A percentile compares a stretch with the other conserved stretches of the same genome.
Evolutionary conservation across 2,113 vertebrate species (phyloP).

Genomic region (Cyanoderma ruficeps): DNA sequence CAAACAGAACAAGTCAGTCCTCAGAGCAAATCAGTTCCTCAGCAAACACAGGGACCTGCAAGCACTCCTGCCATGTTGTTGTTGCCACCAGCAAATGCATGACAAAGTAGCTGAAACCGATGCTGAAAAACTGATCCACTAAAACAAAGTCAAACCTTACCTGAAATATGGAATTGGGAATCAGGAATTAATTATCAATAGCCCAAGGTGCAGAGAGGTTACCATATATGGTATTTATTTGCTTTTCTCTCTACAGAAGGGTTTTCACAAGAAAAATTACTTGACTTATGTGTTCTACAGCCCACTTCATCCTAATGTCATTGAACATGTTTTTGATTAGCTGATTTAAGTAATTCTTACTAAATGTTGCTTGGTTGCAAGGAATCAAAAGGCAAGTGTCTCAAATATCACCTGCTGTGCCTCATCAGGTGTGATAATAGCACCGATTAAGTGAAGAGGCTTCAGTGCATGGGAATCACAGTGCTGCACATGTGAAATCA

Average conservation of each 20-base stretch:
- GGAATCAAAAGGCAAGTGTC: constrained; percentile 46
- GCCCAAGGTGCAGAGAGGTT: not conserved
- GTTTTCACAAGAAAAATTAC: constrained; percentile 26
- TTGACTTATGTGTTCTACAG: not conserved
- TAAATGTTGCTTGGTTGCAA: constrained; percentile 48
- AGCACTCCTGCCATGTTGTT: not conserved
- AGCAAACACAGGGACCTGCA: not conserved
- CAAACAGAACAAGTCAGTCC: not conserved
- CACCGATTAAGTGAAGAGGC: constrained; percentile 36
- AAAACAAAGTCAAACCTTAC: not conserved
- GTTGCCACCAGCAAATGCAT: not conserved
- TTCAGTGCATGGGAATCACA: constrained; percentile 3
- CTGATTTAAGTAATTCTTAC: constrained; percentile 56
- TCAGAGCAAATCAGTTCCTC: not conserved
- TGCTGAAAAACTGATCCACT: not conserved
- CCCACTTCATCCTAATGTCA: constrained; percentile 48
- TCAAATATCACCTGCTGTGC: constrained; percentile 43
- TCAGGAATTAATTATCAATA: not conserved
- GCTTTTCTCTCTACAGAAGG: not conserved
- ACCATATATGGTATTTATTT: not conserved
- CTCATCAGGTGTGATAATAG: constrained; percentile 62
- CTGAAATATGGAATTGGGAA: not conserved
- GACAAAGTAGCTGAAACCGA: not conserved
- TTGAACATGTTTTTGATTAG: constrained; percentile 43
- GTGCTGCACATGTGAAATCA: not conserved